Base-by-base conservation (phyloP, 1,140 invertebrate species). In the Aphis craccivora region DNA sequence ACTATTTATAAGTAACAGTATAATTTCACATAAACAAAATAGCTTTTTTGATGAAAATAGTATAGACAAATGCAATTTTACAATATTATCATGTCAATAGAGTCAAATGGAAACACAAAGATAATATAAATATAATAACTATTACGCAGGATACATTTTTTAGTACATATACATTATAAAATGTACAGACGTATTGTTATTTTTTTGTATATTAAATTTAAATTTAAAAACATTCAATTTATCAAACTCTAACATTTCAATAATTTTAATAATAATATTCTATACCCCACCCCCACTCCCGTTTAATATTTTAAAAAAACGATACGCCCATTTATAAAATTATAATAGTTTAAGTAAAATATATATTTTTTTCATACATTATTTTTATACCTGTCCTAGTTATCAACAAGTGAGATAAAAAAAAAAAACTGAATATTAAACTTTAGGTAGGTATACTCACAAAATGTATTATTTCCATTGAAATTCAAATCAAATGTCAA, bases 401-500 rank as follows among this genome's bases (percentile, higher is more conserved):
- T 76, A 18, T 76, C 30, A n/a, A 76, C n/a, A 76, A 18, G 30
- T 5, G 20, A 76, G 30, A n/a, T 51, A 18, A 18, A 51, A 51
- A 51, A 45, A 45, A 45, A 45, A 51, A 35, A 76, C 14, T 35
- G 60, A 76, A 76, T n/a, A 76, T n/a, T 76, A 20, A 76, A 35
- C 14, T 14, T 76, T n/a, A 51, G 48, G 48, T n/a, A 51, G 48
- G 48, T 51, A 20, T 51, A 14, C 0, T 9, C 60, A 30, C n/a
- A 67, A 30, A 76, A 35, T 35, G n/a, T 76, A 76, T 67, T 30
- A 67, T 76, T 76, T n/a, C 30, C 60, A n/a, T 76, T n/a, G 60
- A 76, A 76, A 76, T 76, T 76, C 60, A n/a, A 76, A 76, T 76
- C 60, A 14, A 76, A 76, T 76, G 60, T 76, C 60, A 76, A 76